Conservation (phyloP, 2,888 invertebrate genomes). For the Aelia acuminata region DNA sequence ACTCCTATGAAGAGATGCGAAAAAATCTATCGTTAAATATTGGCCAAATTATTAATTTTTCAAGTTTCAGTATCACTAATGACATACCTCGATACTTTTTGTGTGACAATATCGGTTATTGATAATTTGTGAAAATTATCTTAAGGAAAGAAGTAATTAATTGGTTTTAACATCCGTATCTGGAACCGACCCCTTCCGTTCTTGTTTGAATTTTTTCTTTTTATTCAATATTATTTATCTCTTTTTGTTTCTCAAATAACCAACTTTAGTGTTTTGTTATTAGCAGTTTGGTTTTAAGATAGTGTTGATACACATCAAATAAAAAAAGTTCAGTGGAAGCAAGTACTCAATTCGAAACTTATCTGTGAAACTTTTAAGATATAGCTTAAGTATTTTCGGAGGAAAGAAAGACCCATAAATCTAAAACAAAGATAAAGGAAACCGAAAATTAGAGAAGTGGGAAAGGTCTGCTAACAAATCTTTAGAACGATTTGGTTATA, state of each 20-base stretch:
- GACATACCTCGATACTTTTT: too few relatives aligned
- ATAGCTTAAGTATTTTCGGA: not conserved
- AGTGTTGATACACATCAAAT: not conserved
- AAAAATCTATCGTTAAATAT: too few relatives aligned
- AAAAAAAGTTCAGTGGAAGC: not conserved
- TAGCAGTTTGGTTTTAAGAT: not conserved
- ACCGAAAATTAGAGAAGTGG: slow-evolving; percentile 10
- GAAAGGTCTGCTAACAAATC: not conserved
- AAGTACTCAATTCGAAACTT: not conserved
- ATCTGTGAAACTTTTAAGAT: not conserved
- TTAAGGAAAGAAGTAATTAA: too few relatives aligned
- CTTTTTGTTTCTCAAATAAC: not conserved
- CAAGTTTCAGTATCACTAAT: too few relatives aligned
- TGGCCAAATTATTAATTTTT: too few relatives aligned
- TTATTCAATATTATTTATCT: too few relatives aligned
- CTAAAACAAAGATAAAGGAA: not conserved
- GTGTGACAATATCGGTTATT: too few relatives aligned
- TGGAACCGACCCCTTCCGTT: too few relatives aligned
- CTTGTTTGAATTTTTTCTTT: too few relatives aligned
- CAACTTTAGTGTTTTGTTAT: not conserved
- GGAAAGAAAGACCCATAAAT: slow-evolving; percentile 25
- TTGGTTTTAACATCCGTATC: too few relatives aligned
- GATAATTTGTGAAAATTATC: too few relatives aligned
- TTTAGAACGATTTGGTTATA: not conserved
- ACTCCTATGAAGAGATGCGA: too few relatives aligned